Conservation (phyloP, 2,888 invertebrate genomes). For the Acronicta leporina region DNA sequence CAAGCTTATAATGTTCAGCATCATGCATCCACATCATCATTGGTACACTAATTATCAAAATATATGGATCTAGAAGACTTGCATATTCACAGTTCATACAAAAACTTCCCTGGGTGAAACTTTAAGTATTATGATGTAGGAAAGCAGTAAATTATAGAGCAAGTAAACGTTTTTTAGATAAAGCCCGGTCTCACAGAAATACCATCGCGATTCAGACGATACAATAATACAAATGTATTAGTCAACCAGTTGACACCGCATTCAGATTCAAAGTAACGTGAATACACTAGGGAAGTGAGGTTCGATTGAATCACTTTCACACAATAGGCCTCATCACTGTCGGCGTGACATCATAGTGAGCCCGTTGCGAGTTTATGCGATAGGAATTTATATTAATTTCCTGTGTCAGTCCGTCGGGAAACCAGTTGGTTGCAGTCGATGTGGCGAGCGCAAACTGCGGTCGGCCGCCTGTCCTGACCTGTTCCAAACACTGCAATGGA, state of each 20-base stretch:
- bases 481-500: conserved; percentile 80
- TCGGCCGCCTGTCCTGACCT: conserved; percentile 77
- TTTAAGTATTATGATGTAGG: no score
- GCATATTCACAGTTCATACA: no score
- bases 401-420: conserved; percentile 77
- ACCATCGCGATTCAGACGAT: background rate
- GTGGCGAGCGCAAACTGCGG: conserved; percentile 80
- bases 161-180: no score
- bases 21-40: no score
- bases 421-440: conserved; percentile 81
- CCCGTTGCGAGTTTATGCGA: conserved; percentile 80
- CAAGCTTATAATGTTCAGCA: no score
- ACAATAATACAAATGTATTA: conserved; percentile 48
- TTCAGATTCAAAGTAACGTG: conserved; percentile 72
- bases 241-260: conserved; percentile 65
- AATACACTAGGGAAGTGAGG: conserved; percentile 73
- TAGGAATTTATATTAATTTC: conserved; percentile 88
- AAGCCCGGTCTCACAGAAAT: no score
- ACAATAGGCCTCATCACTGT: conserved; percentile 84
- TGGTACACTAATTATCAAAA: no score
- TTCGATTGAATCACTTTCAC: conserved; percentile 78
- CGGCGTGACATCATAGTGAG: conserved; percentile 71
- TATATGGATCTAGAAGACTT: no score
- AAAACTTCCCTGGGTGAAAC: no score
- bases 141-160: no score